Evolutionary conservation across 2,797 vertebrate species (phyloP), one percentile per base, ranked within the genome.

Genomic region (Ataeniobius toweri): DNA sequence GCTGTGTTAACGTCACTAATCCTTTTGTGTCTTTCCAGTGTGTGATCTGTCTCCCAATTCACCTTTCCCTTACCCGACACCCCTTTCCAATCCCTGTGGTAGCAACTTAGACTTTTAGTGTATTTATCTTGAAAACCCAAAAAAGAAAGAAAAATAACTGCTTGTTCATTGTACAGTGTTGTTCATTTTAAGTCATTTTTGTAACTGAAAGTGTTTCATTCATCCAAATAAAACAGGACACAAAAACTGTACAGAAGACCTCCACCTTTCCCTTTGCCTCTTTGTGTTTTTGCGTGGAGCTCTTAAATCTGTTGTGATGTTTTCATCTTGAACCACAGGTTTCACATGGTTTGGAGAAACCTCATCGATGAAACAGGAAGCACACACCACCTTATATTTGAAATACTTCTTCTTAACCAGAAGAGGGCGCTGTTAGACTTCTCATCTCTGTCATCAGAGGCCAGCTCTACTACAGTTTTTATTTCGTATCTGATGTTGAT

Each of bases 171-270:
- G 96, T 96, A 96, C 94, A 96, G 95, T 96, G 95, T 95, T 95
- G 94, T 96, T 96, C 93, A 96, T 95, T 95, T 96, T 93, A 96
- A 95, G 95, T 95, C 94, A 95, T 96, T 96, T 96, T 96, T 96
- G 96, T 96, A 96, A 96, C 95, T 96, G 94, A 95, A 95, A 94
- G 96, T 96, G 96, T 96, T 96, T 96, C 94, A 95, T 95, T 95
- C 94, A 95, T 95, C 94, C 91, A 94, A 96, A 95, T 95, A 96
- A 96, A 96, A 95, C 92, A 93, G 93, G 92, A 96, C 92, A 96
- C 93, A 93, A 95, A 94, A 93, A 92, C 89, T 93, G 92, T 92
- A 93, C 92, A 93, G 89, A 89, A 36, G 83, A 93, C 73, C 71
- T 75, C 68, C 51, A 36, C 3, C 3, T 24, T 22, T 88, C 56